phyloP scores from a whole-genome alignment of 2,113 vertebrate species.

The Phylloscopus trochilus region DNA sequence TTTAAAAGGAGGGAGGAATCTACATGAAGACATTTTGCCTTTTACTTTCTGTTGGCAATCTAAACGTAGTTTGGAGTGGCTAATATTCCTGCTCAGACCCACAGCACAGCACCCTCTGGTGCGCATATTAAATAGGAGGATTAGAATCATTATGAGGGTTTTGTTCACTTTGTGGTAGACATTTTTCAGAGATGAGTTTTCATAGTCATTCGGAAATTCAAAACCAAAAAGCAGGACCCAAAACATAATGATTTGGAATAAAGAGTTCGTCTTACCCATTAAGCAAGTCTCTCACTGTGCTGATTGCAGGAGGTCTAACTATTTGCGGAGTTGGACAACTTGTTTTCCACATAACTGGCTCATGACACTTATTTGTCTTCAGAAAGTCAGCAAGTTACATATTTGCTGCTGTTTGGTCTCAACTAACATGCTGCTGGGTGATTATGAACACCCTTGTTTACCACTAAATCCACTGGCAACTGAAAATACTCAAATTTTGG shows the following conservation, averaged over 20 bases:
- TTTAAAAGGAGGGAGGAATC: constrained; percentile 50
- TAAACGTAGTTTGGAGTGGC: constrained; percentile 2
- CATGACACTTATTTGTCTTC: background rate
- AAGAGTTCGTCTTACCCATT: background rate
- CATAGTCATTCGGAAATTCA: constrained; percentile 40
- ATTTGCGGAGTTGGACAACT: background rate
- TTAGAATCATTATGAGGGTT: background rate
- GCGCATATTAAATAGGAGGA: constrained; percentile 33
- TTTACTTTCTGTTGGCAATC: constrained; percentile 34
- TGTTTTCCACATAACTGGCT: background rate
- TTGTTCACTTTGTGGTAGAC: constrained; percentile 38
- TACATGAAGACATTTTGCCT: constrained; percentile 43
- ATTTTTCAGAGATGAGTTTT: constrained; percentile 59
- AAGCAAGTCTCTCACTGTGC: background rate
- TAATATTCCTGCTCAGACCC: constrained; percentile 42
- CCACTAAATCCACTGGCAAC: background rate
- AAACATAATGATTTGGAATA: constrained; percentile 26
- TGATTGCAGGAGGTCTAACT: background rate
- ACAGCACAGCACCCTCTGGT: constrained; percentile 69
- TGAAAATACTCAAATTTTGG: background rate
- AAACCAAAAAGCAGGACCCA: background rate
- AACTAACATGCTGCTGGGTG: background rate
- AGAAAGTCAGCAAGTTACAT: background rate
- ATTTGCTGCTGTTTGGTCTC: background rate
- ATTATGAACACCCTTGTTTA: background rate